These are phyloP conservation scores for Nesoenas mayeri DNA, from an alignment of 2,113 vertebrate species.

Conservation along the genomic window DNA sequence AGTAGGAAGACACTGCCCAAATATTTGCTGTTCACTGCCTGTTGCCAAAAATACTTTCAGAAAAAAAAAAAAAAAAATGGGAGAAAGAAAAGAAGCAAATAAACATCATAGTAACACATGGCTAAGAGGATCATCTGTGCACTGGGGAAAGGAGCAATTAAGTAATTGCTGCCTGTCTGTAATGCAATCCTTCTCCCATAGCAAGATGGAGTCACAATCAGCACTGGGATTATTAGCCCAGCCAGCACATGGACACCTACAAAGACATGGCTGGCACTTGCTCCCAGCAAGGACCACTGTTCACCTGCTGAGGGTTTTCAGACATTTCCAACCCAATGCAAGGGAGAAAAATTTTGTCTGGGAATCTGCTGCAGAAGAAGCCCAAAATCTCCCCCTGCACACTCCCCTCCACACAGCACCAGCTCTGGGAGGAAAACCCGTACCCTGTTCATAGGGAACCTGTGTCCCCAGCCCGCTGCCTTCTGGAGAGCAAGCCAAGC, in stretches of 20 bases:
- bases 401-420: background rate
- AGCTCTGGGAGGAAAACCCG: background rate
- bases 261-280: background rate
- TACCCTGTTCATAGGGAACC: background rate
- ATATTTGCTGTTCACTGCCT: background rate
- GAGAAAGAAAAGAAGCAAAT: background rate
- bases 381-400: background rate
- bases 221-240: background rate
- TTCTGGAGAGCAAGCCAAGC: background rate
- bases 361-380: background rate
- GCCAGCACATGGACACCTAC: background rate
- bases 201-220: fast-evolving
- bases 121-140: background rate
- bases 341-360: background rate
- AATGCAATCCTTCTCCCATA: background rate
- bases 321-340: background rate
- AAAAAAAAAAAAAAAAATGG: background rate
- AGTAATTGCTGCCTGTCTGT: background rate
- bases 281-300: background rate
- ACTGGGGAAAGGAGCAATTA: background rate
- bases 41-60: background rate
- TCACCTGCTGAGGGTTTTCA: background rate
- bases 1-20: background rate
- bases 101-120: background rate
- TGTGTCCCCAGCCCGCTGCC: fast-evolving